Evolutionary conservation across 2,797 vertebrate species (phyloP).

Genomic region (Tiaroga cobitis): DNA sequence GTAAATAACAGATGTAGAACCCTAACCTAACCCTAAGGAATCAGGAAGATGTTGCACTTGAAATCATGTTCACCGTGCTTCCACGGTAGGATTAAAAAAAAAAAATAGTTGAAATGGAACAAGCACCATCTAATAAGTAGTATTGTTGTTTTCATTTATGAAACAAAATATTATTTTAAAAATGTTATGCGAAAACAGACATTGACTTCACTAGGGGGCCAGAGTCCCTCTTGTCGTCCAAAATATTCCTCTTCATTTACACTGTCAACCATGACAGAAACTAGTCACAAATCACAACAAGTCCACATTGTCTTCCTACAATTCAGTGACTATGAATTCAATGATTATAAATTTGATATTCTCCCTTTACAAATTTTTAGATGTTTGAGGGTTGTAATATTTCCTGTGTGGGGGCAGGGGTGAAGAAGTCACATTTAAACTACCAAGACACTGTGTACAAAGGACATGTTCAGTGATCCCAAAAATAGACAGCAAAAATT

Average conservation of each 20-base stretch:
- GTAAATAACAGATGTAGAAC: no score
- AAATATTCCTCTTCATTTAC: neutral
- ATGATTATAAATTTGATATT: neutral
- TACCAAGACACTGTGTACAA: conserved; percentile 20
- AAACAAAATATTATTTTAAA: neutral
- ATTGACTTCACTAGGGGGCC: conserved; percentile 17
- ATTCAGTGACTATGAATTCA: neutral
- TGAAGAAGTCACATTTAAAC: conserved; percentile 1
- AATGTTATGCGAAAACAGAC: neutral
- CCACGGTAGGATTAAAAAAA: no score
- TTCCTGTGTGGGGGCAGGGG: conserved; percentile 2
- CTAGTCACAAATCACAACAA: neutral
- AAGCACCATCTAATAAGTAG: neutral
- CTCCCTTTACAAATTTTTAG: conserved; percentile 11
- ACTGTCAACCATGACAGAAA: neutral
- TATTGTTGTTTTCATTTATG: neutral
- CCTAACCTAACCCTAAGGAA: no score
- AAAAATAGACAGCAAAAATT: neutral
- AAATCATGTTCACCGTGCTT: no score
- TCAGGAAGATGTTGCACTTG: no score
- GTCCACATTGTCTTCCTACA: neutral
- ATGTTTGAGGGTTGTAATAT: conserved; percentile 10
- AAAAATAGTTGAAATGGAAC: neutral
- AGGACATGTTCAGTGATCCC: conserved; percentile 18
- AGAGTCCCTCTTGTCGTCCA: neutral